phyloP scores from a whole-genome alignment of 2,888 invertebrate genomes.

The Andrena marginata region DNA sequence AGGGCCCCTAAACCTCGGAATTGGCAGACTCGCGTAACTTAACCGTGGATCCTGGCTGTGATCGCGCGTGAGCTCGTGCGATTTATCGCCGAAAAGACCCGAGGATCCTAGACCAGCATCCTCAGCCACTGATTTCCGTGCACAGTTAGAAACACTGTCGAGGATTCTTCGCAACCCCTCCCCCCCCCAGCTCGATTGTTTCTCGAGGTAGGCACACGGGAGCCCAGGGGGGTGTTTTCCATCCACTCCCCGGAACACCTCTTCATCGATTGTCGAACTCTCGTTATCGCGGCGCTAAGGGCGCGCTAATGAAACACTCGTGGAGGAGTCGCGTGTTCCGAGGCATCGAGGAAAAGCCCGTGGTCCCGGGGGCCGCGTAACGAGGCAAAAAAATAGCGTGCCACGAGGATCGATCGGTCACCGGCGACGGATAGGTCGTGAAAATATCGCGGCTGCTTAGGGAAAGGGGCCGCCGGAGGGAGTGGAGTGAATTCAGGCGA shows the following conservation, averaged over 20 bases:
- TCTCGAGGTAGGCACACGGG: not conserved
- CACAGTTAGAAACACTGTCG: not conserved
- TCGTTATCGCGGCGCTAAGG: slow-evolving; percentile 12
- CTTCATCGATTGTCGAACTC: not conserved
- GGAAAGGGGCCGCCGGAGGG: not conserved
- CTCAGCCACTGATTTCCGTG: too few species aligned
- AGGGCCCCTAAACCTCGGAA: not conserved
- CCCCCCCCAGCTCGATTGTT: not conserved
- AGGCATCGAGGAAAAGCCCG: not conserved
- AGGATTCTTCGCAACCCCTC: not conserved
- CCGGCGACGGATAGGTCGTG: slow-evolving; percentile 20
- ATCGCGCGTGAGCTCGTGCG: not conserved
- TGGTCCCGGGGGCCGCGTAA: slow-evolving; percentile 19
- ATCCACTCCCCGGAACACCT: not conserved
- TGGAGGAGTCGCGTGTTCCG: slow-evolving; percentile 14
- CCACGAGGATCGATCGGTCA: slow-evolving; percentile 38
- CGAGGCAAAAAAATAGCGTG: slow-evolving; percentile 51
- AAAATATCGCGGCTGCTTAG: slow-evolving; percentile 25
- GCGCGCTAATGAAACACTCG: slow-evolving; percentile 41
- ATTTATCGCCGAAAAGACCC: not conserved
- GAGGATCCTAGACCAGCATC: too few species aligned
- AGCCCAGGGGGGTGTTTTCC: not conserved
- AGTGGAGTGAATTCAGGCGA: slow-evolving; percentile 33
- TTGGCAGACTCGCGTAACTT: not conserved
- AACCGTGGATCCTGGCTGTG: too few species aligned